Conservation (phyloP, 2,888 invertebrate species). For the Lamproptera curius region DNA sequence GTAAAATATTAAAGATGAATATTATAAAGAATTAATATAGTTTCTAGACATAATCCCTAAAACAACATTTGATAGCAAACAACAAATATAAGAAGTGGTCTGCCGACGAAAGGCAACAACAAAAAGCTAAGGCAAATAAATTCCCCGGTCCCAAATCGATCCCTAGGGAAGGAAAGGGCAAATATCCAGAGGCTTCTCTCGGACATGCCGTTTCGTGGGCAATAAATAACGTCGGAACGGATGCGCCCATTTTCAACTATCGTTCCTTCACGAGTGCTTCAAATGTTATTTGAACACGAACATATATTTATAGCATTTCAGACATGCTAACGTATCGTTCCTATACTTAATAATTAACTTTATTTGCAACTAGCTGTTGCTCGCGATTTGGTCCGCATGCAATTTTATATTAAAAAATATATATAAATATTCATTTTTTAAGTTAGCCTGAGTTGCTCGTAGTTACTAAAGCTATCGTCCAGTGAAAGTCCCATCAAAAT, state of each 20-base stretch:
- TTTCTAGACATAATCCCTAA: background rate
- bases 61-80: background rate
- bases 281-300: background rate
- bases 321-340: no score
- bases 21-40: background rate
- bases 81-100: background rate
- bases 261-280: background rate
- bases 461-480: no score
- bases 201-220: background rate
- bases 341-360: no score
- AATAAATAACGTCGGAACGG: background rate
- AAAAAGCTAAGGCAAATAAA: background rate
- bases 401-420: no score
- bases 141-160: background rate
- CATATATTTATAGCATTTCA: no score
- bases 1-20: background rate
- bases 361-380: no score
- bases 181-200: background rate
- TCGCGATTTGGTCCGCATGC: no score
- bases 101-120: background rate
- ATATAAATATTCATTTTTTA: no score
- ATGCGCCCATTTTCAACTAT: background rate
- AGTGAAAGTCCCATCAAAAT: no score
- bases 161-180: background rate
- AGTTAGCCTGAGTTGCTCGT: no score